Evolutionary conservation across 64 coral and sea anemone genomes (phyloP), one percentile per base, ranked within the genome.

Genomic region (Pocillopora verrucosa): DNA sequence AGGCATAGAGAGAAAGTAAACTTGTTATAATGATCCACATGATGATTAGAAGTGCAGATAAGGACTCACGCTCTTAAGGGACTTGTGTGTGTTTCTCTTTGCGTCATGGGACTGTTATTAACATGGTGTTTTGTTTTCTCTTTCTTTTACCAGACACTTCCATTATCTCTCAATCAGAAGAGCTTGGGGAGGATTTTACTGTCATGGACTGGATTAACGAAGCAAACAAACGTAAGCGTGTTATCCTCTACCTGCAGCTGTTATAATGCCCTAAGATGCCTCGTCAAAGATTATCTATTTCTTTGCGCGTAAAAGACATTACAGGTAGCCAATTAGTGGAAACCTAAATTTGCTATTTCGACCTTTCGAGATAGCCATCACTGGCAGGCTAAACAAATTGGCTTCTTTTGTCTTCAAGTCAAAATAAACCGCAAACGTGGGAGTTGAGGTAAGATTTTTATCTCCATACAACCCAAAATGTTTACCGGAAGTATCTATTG

Each of bases 131-230:
- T 56, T 51, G 11, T 57, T 16, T 77, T 35, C 30, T 81, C 14
- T 62, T 84, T 84, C 17, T 82, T 25, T 72, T 36, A 36, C 26
- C 35, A 85, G 64, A 24, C 6, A 72, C 16, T 2, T 69, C 82
- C 22, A 17, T 65, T 10, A 15, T 72, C 22, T 58, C 82, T 56
- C 82, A 85, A 17, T 38, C 82, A 12, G 12, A 22, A 57, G 64
- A 72, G 36, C 30, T 56, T 72, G 82, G 65, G 51, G 63, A 69
- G 20, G 82, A 85, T 13, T 65, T 72, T 41, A 72, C 82, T 7
- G 82, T 85, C 3, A 85, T 85, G 82, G 82, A 85, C 65, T 72
- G 82, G 82, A 85, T 85, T 26, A 85, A 41, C 65, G 64, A 56
- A 4, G 82, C 64, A 6, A 85, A 85, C 41, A 85, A 85, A 85